Conservation (phyloP, 2,113 vertebrate species). For the Bos javanicus region DNA sequence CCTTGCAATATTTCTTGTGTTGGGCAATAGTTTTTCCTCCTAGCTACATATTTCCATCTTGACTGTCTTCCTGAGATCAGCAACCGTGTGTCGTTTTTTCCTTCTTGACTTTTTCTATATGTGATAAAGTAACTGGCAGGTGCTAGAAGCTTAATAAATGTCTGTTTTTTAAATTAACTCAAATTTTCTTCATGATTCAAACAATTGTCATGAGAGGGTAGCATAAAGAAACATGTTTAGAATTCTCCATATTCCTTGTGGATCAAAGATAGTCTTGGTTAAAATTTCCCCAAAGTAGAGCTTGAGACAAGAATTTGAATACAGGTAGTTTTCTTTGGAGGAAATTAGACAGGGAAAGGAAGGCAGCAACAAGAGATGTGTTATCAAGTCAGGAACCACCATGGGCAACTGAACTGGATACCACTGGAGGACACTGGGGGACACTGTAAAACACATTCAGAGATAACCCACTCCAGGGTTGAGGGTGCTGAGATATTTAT, state of each 20-base stretch:
- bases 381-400: background rate
- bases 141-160: background rate
- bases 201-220: background rate
- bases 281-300: background rate
- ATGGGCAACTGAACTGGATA: background rate
- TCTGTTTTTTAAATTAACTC: background rate
- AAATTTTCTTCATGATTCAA: background rate
- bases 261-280: background rate
- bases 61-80: background rate
- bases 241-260: background rate
- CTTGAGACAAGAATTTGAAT: background rate
- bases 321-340: background rate
- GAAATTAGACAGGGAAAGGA: background rate
- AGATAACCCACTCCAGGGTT: fast-evolving
- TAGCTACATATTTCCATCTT: too few relatives aligned
- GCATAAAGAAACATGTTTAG: background rate
- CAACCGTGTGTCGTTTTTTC: background rate
- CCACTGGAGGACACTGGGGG: too few relatives aligned
- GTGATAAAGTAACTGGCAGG: background rate
- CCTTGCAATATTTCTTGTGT: background rate
- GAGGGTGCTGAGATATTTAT: background rate
- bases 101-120: background rate
- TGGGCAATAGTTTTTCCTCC: background rate
- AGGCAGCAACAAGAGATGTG: background rate
- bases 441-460: background rate